A percentile compares a stretch with the other conserved stretches of the same genome.
phyloP scores from a whole-genome alignment of 2,888 invertebrate species.

The Hypsopygia costalis region DNA sequence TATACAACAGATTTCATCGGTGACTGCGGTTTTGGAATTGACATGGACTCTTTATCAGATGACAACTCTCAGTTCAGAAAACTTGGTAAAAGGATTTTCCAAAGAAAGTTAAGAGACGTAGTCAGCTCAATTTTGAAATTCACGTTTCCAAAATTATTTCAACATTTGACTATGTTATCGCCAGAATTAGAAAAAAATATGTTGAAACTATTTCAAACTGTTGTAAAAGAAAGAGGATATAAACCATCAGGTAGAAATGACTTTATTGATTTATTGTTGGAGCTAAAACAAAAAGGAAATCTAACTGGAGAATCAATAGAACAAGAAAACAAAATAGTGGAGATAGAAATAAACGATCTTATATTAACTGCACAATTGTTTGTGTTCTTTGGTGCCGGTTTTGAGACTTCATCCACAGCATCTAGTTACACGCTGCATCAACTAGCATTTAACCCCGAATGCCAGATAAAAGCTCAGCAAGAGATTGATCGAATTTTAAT shows the following conservation, averaged over 20 bases:
- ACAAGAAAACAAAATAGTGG: constrained; percentile 22
- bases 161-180: constrained; percentile 19
- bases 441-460: constrained; percentile 42
- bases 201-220: constrained; percentile 20
- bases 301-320: constrained; percentile 34
- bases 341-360: constrained; percentile 29
- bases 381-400: constrained; percentile 46
- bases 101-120: constrained; percentile 21
- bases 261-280: constrained; percentile 34
- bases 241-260: constrained; percentile 30
- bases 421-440: constrained; percentile 43
- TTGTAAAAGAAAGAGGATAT: constrained; percentile 27
- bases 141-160: constrained; percentile 25
- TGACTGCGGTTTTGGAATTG: constrained; percentile 38
- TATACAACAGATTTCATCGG: constrained; percentile 42
- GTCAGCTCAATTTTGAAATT: constrained; percentile 24
- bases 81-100: constrained; percentile 27
- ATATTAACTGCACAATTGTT: constrained; percentile 36
- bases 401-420: constrained; percentile 50
- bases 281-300: constrained; percentile 30
- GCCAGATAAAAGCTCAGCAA: constrained; percentile 36
- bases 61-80: constrained; percentile 32
- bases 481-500: constrained; percentile 39
- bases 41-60: constrained; percentile 32
- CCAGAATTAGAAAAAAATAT: constrained; percentile 23